Conservation (phyloP, 2,797 vertebrate genomes). For the Anas bernieri region DNA sequence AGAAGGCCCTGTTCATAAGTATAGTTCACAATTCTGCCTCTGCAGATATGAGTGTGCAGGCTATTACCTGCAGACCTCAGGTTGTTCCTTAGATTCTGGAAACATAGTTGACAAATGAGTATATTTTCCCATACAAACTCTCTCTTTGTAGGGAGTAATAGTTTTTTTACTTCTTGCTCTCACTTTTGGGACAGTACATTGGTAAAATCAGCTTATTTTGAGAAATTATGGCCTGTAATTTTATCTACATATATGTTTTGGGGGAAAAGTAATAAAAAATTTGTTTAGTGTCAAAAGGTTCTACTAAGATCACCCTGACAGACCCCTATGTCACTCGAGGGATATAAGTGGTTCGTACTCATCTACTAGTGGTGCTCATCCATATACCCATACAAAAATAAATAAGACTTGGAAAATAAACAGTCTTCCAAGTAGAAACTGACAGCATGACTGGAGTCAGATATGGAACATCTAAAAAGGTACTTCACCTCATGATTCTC, state of each 20-base stretch:
- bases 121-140: not conserved
- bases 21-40: not conserved
- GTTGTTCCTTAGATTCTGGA: not conserved
- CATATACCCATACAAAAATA: not conserved
- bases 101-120: not conserved
- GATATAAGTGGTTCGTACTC: accelerated
- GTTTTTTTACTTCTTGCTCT: not conserved
- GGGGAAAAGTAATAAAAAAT: not conserved
- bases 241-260: not conserved
- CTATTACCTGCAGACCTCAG: not conserved
- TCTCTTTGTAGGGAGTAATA: not conserved
- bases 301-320: not conserved
- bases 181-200: not conserved
- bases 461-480: not conserved
- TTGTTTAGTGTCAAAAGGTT: not conserved
- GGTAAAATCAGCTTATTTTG: not conserved
- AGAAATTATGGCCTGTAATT: not conserved
- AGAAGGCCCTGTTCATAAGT: not conserved
- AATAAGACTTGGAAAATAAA: not conserved
- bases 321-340: not conserved
- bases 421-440: not conserved
- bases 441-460: not conserved
- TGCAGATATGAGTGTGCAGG: not conserved
- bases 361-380: not conserved
- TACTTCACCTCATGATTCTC: not conserved